Percentiles rank a stretch among this genome's conserved stretches.
These are phyloP conservation scores for Sigmodon hispidus DNA, from an alignment of 2,113 vertebrate species.

Conservation along the genomic window DNA sequence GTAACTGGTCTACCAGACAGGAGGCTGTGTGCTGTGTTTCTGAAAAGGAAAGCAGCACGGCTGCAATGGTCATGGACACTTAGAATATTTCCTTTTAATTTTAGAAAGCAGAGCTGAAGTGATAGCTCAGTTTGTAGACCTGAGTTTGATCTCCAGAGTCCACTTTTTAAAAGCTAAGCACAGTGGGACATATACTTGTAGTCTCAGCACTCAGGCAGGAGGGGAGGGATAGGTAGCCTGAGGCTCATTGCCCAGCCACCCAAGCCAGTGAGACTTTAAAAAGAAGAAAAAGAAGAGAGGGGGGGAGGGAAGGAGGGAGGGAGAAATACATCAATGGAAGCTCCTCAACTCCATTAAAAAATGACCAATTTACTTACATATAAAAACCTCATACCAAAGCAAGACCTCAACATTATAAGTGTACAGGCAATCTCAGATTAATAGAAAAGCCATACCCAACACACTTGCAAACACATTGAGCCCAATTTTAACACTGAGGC, in stretches of 20 bases:
- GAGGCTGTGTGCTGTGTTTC: neutral
- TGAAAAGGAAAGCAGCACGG: neutral
- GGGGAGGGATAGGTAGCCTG: too few species aligned
- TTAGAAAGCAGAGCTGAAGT: neutral
- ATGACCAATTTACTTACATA: neutral
- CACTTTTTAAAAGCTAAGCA: neutral
- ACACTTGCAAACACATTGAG: neutral
- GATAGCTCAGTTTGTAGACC: neutral
- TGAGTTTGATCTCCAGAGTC: neutral
- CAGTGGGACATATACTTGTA: neutral
- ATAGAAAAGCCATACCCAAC: neutral
- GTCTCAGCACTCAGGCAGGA: neutral
- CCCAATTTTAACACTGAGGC: neutral
- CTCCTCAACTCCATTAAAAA: neutral
- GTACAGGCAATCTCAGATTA: neutral
- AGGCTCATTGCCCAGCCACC: neutral
- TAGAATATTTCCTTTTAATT: neutral
- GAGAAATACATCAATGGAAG: too few species aligned
- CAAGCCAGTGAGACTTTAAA: neutral
- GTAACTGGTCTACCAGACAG: neutral
- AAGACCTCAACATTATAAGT: conserved; percentile 11
- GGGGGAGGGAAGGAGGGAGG: rapidly evolving
- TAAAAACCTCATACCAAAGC: conserved; percentile 4
- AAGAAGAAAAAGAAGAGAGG: too few species aligned
- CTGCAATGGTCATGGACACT: neutral